A percentile compares a stretch with the other conserved stretches of the same genome.
These are phyloP conservation scores for Crematogaster levior DNA, from an alignment of 2,888 invertebrate genomes.

Conservation along the genomic window DNA sequence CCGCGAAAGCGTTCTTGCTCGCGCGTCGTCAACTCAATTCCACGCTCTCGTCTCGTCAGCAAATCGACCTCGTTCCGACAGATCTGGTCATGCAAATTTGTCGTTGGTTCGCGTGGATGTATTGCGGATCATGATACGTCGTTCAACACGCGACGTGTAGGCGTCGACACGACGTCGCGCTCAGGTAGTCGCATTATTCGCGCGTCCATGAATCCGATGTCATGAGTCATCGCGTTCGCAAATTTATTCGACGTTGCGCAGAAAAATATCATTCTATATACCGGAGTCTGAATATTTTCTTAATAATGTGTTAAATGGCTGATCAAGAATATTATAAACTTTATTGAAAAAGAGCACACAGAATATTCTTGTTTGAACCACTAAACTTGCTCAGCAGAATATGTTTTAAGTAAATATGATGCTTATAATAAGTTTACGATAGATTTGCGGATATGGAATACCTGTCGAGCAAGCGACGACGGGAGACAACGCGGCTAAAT, in stretches of 20 bases:
- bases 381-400: no score
- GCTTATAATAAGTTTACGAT: no score
- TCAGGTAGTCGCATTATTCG: slow-evolving; percentile 58
- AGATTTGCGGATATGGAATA: no score
- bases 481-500: slow-evolving; percentile 29
- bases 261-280: background rate
- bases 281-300: no score
- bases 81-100: slow-evolving; percentile 50
- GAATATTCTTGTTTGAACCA: no score
- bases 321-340: no score
- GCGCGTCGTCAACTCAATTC: slow-evolving; percentile 8
- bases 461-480: slow-evolving; percentile 42
- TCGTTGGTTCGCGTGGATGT: slow-evolving; percentile 29
- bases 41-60: background rate
- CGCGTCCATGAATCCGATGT: slow-evolving; percentile 40
- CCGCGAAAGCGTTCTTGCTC: background rate
- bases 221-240: slow-evolving; percentile 47
- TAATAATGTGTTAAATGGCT: slow-evolving; percentile 5
- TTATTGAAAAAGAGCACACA: no score
- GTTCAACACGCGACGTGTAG: slow-evolving; percentile 43
- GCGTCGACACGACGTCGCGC: slow-evolving; percentile 41
- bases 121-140: slow-evolving; percentile 34
- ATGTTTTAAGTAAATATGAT: no score
- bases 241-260: slow-evolving; percentile 38
- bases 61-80: slow-evolving; percentile 9